A percentile compares a stretch with the other conserved stretches of the same genome.
phyloP scores from a whole-genome alignment of 1,140 invertebrate species.

The silkworm (Bombyx mori) region ASM3026992v2 NC_085124.1:5967501-5968000 shows the following conservation, averaged over 20 bases:
- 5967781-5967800: too few species aligned
- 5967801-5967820: too few species aligned
- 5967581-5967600: constrained; percentile 77
- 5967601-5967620: constrained; percentile 78
- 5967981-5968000: constrained; percentile 44
- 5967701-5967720: constrained; percentile 71
- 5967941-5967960: too few species aligned
- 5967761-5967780: too few species aligned
- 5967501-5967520: too few species aligned
- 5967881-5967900: too few species aligned
- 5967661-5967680: constrained; percentile 65
- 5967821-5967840: too few species aligned
- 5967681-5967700: constrained; percentile 71
- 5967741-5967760: too few species aligned
- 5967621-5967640: constrained; percentile 80
- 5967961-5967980: constrained; percentile 32
- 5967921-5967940: too few species aligned
- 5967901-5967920: too few species aligned
- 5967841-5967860: too few species aligned
- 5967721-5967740: constrained; percentile 30
- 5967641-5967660: constrained; percentile 75
- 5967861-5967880: too few species aligned
- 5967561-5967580: constrained; percentile 78
- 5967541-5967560: constrained; percentile 71
- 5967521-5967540: neutral